Conservation (phyloP, 92 coral and sea anemone species). For the Siderastrea siderea region DNA sequence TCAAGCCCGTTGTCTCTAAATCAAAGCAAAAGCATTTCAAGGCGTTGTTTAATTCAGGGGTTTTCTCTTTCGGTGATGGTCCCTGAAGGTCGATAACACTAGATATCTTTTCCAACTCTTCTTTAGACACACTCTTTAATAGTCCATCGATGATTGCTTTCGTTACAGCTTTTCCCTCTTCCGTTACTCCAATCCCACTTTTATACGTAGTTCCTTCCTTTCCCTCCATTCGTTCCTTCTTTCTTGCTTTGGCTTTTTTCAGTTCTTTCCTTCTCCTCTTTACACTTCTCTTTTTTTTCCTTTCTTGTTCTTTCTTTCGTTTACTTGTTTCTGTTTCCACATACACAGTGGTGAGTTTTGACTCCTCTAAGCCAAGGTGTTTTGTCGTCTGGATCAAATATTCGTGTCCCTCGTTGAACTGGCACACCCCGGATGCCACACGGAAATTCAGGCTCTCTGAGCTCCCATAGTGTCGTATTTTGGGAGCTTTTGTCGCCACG, state of each 20-base stretch:
- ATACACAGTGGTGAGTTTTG: background rate
- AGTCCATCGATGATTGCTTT: background rate
- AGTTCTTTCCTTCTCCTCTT: background rate
- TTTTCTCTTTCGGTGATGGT: background rate
- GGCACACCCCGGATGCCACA: constrained; percentile 60
- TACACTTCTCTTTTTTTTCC: background rate
- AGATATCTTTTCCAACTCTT: too few relatives aligned
- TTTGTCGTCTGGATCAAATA: too few relatives aligned
- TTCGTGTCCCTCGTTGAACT: constrained; percentile 52
- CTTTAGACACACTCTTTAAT: too few relatives aligned
- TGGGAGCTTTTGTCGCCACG: constrained; percentile 49
- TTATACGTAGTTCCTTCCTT: constrained; percentile 16
- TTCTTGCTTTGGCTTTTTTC: background rate
- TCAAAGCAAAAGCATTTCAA: background rate
- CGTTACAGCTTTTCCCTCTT: constrained; percentile 16
- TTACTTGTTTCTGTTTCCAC: background rate
- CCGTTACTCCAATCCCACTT: constrained; percentile 23
- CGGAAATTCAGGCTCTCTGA: constrained; percentile 58
- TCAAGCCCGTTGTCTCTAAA: background rate
- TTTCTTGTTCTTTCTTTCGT: background rate
- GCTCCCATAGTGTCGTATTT: constrained; percentile 52
- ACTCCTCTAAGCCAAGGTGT: background rate
- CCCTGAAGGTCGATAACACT: too few relatives aligned
- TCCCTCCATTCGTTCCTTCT: background rate
- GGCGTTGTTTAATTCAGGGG: background rate